These are phyloP conservation scores for Brevimyrus niger DNA, from an alignment of 2,113 vertebrate genomes.

Conservation along the genomic window DNA sequence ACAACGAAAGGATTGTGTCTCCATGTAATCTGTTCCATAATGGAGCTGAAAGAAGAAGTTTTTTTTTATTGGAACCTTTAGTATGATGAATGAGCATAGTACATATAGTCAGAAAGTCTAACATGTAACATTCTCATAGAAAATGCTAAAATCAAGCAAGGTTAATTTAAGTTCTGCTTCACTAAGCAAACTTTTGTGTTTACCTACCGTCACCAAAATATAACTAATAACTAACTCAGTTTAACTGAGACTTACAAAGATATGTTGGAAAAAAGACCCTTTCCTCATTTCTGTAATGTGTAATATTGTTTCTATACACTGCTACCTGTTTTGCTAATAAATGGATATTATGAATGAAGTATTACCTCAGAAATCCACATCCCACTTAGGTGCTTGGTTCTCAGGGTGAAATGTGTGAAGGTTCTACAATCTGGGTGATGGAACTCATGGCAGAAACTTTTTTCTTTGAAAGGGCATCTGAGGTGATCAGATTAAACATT, in stretches of 20 bases:
- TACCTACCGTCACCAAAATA: background rate
- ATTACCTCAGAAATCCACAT: background rate
- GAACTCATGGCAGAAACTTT: background rate
- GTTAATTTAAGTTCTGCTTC: background rate
- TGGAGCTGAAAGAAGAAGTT: background rate
- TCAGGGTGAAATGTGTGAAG: background rate
- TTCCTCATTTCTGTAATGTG: background rate
- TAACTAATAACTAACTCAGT: background rate
- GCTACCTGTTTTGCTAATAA: background rate
- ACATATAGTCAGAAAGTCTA: background rate
- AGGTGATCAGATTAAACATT: background rate
- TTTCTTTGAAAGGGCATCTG: background rate
- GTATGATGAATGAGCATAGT: background rate
- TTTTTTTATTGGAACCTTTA: background rate
- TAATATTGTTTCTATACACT: background rate
- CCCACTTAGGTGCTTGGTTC: background rate
- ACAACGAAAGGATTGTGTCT: background rate
- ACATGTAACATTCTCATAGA: background rate
- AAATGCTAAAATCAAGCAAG: background rate
- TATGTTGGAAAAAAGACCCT: too few species aligned
- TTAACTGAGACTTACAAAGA: background rate
- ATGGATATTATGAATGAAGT: background rate
- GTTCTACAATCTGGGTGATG: background rate
- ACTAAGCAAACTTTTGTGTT: background rate
- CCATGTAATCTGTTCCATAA: background rate